Evolutionary conservation across 2,888 invertebrate species (phyloP), one percentile per base, ranked within the genome.

Genomic region (Amphipoea lucens): DNA sequence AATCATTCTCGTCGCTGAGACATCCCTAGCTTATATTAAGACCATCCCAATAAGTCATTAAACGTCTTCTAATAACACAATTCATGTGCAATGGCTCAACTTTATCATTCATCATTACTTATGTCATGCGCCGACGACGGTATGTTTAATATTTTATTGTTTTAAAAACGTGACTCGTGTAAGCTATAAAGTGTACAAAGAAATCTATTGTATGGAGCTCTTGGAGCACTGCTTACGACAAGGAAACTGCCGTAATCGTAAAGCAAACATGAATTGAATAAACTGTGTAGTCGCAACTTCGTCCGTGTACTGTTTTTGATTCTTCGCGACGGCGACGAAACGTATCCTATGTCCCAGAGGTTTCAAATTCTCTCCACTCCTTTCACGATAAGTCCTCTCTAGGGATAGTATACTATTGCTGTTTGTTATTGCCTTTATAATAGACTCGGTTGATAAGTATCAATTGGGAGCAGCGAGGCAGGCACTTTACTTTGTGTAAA

Each of bases 131-230:
- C 54, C 0, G n/a, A 29, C 0, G n/a, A 29, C n/a, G 54, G n/a
- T 85, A 69, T 62, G 45, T 73, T 63, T 84, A 62, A 73, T 57
- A 57, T 86, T 70, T 82, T 73, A 73, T 73, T 82, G 67, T 84
- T 84, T 71, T 69, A 42, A 40, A 82, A 83, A 86, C 83, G 83
- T 82, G 69, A 70, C 73, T 63, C 20, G 60, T 79, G 29, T 48
- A n/a, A 29, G 65, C 51, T 73, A 66, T 69, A 65, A 85, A 60
- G 51, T 85, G 42, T 9, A 60, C 48, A 72, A 45, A 65, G 1
- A 57, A 65, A 69, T 60, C 42, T 67, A 40, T 73, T 69, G 63
- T 80, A 23, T 45, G 5, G 23, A 40, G n/a, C 5, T 42, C 14
- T 62, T 40, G 48, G 48, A 68, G 51, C 23, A 51, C 42, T 82